Evolutionary conservation across 2,113 vertebrate species (phyloP), one percentile per base, ranked within the genome.

Genomic region (Rissa tridactyla): DNA sequence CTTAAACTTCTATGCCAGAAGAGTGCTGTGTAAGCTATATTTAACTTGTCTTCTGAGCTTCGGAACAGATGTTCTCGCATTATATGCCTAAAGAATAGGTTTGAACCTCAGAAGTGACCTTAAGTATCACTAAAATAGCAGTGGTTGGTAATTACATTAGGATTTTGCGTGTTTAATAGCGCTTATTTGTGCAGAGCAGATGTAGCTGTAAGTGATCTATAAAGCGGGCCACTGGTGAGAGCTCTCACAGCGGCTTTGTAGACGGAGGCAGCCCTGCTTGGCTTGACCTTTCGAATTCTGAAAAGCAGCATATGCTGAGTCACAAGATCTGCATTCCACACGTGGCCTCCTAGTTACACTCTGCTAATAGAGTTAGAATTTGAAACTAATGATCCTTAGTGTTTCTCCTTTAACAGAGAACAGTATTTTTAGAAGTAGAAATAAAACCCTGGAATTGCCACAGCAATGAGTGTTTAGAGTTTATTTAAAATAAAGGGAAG

Each of bases 321-420:
- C 97, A 97, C 97, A 91, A 92, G 95, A 79, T 90, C 91, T 81
- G 94, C 94, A 92, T 96, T 97, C 94, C 82, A 68, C 83, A 49
- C 90, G 5, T 82, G 92, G 86, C 88, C 94, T 94, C 93, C 94
- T 95, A 29, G 72, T 90, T 94, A 94, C 91, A 60, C 94, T 88
- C 76, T 87, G 94, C 86, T 95, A 92, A 87, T 89, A 65, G 92
- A 86, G 88, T 57, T 90, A 73, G 83, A 78, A 87, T 91, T 75
- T 76, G 92, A 92, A 90, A 78, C 87, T 84, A 91, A 91, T 92
- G 80, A 66, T 83, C 91, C 66, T 64, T 30, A 6, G 30, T 62
- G 87, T 77, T 94, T 72, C 93, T 62, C 52, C 66, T 87, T 81
- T 32, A 89, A 69, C 81, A 2, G 11, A 69, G 90, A 69, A 26